These are phyloP conservation scores for Pantherophis vulpinus DNA, from an alignment of 2,797 vertebrate species.

Conservation along the genomic window DNA sequence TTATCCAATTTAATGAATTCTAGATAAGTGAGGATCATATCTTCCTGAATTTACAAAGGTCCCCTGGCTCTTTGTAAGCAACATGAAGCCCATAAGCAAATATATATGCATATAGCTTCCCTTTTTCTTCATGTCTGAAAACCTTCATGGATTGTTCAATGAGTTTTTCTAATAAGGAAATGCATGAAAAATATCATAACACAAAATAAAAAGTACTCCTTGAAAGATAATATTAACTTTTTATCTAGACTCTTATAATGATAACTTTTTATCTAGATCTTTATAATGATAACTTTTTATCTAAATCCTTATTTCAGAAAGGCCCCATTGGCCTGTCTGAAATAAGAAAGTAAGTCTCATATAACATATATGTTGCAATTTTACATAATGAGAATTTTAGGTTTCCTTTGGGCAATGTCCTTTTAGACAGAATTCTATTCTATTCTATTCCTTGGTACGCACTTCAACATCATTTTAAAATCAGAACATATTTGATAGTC, in stretches of 20 bases:
- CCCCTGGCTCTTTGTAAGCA: too few species aligned
- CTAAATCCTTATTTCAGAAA: neutral
- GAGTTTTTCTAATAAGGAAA: neutral
- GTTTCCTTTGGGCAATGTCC: neutral
- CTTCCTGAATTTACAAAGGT: too few species aligned
- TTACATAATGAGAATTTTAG: neutral
- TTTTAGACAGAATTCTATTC: neutral
- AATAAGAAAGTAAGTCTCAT: neutral
- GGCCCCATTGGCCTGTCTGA: neutral
- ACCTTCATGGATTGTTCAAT: neutral
- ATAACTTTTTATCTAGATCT: neutral
- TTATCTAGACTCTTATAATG: neutral
- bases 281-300: neutral
- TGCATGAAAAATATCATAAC: neutral
- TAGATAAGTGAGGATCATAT: too few species aligned
- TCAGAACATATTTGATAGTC: slow-evolving; percentile 21
- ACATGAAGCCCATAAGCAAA: too few species aligned
- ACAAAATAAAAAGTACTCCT: neutral
- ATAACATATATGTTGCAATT: neutral
- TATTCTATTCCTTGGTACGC: neutral
- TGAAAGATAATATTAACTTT: neutral
- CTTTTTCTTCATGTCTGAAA: too few species aligned
- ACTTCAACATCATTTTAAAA: neutral
- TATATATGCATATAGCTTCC: too few species aligned
- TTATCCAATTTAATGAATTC: too few species aligned